A percentile compares a stretch with the other conserved stretches of the same genome.
Conservation (phyloP, 2,797 vertebrate species). For the Streptopelia turtur region DNA sequence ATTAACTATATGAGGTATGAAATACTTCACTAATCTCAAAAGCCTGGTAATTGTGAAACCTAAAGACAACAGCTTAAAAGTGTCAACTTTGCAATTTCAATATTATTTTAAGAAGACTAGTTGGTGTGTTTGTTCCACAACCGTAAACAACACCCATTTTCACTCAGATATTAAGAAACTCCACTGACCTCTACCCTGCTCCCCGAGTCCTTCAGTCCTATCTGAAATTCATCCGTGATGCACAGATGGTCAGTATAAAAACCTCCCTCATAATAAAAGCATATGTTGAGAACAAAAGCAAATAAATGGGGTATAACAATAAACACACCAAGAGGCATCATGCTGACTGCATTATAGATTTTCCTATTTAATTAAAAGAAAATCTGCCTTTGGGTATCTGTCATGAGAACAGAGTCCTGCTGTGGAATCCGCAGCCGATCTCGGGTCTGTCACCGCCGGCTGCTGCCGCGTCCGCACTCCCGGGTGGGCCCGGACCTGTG, state of each 20-base stretch:
- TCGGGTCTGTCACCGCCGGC: not conserved
- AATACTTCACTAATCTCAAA: not conserved
- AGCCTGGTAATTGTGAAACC: not conserved
- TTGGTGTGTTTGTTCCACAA: not conserved
- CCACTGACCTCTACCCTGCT: not conserved
- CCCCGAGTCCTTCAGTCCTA: not conserved
- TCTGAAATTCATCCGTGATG: not conserved
- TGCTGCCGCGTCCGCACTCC: fast-evolving
- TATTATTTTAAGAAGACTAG: not conserved
- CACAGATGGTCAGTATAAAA: slow-evolving; percentile 33
- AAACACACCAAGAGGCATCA: slow-evolving; percentile 31
- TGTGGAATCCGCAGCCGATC: not conserved
- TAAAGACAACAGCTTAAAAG: not conserved
- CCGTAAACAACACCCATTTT: not conserved
- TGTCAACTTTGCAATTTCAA: not conserved
- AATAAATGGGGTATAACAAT: slow-evolving; percentile 38
- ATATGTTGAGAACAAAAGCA: slow-evolving; percentile 37
- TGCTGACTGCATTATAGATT: slow-evolving; percentile 37
- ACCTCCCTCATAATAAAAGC: not conserved
- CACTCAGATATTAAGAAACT: not conserved
- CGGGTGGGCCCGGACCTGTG: not conserved
- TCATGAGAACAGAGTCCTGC: not conserved
- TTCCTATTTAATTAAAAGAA: slow-evolving; percentile 44
- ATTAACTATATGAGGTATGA: not conserved
- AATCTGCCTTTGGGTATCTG: slow-evolving; percentile 30